phyloP scores from a whole-genome alignment of 53 echinoderm and acorn worm species.

The Arbacia lixula region DNA sequence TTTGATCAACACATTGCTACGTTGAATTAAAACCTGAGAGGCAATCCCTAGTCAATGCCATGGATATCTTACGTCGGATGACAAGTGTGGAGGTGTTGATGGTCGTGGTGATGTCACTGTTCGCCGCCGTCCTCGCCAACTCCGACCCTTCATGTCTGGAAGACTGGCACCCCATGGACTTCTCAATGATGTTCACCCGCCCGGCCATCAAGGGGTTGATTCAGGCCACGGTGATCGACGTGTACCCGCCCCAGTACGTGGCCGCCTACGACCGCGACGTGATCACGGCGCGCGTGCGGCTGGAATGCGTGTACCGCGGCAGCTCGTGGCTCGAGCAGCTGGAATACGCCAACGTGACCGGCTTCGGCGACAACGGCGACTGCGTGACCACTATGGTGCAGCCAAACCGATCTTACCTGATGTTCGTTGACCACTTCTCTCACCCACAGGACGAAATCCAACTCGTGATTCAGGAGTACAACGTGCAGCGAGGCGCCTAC shows the following conservation, averaged over 20 bases:
- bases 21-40: no score
- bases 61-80: no score
- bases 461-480: conserved; percentile 26
- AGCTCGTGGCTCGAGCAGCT: neutral
- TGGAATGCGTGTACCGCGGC: conserved; percentile 32
- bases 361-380: conserved; percentile 37
- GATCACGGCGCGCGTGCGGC: conserved; percentile 6
- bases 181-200: neutral
- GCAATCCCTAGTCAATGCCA: no score
- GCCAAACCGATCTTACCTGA: neutral
- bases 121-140: no score
- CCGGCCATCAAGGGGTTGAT: conserved; percentile 9
- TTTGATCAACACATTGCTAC: no score
- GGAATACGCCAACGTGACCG: conserved; percentile 24
- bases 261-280: conserved; percentile 11
- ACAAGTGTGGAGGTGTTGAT: no score
- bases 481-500: conserved; percentile 22
- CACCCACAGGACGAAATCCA: conserved; percentile 7
- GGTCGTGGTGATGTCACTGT: no score
- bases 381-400: conserved; percentile 18
- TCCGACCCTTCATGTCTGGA: no score
- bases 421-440: conserved; percentile 17
- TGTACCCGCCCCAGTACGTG: conserved; percentile 33
- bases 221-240: neutral
- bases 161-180: neutral